Evolutionary conservation across 2,113 vertebrate species (phyloP).

Genomic region (Mastomys coucha): DNA sequence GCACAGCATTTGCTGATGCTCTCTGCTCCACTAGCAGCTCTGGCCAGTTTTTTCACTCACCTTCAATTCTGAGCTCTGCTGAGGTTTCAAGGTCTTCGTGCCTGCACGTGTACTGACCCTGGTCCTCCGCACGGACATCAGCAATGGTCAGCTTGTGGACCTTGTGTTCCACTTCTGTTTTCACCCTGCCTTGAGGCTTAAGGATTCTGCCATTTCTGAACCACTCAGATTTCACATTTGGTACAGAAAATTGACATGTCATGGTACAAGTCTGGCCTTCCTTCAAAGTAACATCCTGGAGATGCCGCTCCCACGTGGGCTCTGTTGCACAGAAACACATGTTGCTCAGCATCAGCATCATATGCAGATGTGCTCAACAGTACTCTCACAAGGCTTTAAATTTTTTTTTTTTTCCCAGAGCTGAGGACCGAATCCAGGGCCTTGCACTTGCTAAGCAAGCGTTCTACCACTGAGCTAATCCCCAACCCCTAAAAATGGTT

Average conservation of each 20-base stretch:
- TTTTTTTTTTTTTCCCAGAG: no score
- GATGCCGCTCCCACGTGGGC: constrained; percentile 92
- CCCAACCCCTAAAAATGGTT: background rate
- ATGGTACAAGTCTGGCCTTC: constrained; percentile 94
- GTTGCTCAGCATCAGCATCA: constrained; percentile 61
- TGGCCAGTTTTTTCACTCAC: constrained; percentile 85
- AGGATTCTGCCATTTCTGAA: constrained; percentile 94
- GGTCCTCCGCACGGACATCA: constrained; percentile 94
- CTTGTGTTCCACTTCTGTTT: constrained; percentile 94
- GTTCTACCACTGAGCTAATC: no score
- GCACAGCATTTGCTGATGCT: accelerated
- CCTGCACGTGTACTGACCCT: constrained; percentile 94
- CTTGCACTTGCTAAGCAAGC: no score
- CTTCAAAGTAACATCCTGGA: constrained; percentile 95
- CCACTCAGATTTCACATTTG: constrained; percentile 95
- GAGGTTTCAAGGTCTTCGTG: constrained; percentile 93
- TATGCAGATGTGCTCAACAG: background rate
- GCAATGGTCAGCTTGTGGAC: constrained; percentile 95
- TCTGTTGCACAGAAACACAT: constrained; percentile 87
- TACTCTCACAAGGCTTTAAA: constrained; percentile 47
- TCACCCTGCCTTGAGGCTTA: constrained; percentile 93
- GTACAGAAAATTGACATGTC: constrained; percentile 96
- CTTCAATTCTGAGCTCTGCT: constrained; percentile 96
- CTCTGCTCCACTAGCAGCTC: accelerated
- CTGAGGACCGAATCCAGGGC: no score